These are phyloP conservation scores for Leucophenga maculata DNA, from an alignment of 2,888 invertebrate species.

Conservation along the genomic window DNA sequence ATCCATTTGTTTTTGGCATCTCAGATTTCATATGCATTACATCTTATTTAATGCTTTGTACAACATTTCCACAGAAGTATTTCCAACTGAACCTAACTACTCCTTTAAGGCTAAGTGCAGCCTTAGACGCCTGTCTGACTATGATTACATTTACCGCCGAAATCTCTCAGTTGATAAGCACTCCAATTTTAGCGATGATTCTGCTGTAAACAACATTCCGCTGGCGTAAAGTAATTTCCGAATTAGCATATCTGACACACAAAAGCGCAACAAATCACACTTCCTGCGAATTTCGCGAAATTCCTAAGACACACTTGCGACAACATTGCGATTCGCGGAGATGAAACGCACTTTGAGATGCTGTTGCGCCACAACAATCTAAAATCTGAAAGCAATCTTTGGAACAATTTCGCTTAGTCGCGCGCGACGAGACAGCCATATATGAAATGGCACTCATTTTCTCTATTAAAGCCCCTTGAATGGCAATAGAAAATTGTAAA, in stretches of 20 bases:
- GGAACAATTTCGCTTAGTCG: not conserved
- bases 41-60: too few species aligned
- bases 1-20: too few species aligned
- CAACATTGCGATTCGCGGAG: not conserved
- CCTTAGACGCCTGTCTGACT: not conserved
- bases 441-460: too few species aligned
- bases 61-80: too few species aligned
- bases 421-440: too few species aligned
- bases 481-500: conserved; percentile 25
- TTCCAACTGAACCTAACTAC: too few species aligned
- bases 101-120: too few species aligned
- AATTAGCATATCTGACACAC: conserved; percentile 22
- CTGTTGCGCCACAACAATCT: conserved; percentile 7
- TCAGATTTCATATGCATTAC: too few species aligned
- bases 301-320: not conserved
- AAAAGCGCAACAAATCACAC: conserved; percentile 24
- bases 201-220: not conserved
- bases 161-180: conserved; percentile 11
- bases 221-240: conserved; percentile 23
- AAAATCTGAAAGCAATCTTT: conserved; percentile 20
- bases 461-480: too few species aligned
- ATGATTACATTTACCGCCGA: not conserved
- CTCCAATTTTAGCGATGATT: not conserved
- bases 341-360: not conserved
- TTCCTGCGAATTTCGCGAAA: conserved; percentile 4